phyloP scores from a whole-genome alignment of 2,113 vertebrate genomes.

The Orcinus orca region DNA sequence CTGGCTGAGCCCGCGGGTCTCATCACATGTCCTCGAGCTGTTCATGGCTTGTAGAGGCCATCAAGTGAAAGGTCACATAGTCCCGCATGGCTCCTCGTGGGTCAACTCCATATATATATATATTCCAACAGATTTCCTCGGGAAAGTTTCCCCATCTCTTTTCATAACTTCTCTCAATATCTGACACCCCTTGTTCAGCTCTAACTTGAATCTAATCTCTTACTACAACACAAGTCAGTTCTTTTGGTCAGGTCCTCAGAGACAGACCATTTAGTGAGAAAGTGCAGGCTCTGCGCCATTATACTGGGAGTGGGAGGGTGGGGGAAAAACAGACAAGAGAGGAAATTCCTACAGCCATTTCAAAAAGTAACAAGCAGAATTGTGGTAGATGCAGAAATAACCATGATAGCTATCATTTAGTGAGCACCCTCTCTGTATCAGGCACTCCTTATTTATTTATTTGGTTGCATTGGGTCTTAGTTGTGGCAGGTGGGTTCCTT shows the following conservation, averaged over 20 bases:
- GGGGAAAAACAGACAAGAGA: neutral
- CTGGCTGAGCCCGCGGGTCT: neutral
- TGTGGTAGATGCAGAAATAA: neutral
- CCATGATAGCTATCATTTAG: neutral
- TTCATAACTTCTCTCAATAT: neutral
- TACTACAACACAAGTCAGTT: neutral
- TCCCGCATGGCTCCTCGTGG: neutral
- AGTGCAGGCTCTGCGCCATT: neutral
- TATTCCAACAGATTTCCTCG: neutral
- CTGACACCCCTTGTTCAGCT: neutral
- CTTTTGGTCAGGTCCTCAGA: neutral
- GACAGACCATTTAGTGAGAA: neutral
- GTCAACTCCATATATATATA: neutral
- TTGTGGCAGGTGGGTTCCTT: too few relatives aligned
- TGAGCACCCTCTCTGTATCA: neutral
- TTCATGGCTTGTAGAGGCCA: neutral
- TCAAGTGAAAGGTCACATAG: neutral
- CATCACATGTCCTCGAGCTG: neutral
- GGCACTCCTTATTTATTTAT: neutral
- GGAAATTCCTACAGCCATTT: neutral
- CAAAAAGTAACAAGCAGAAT: neutral
- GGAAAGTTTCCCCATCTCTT: neutral
- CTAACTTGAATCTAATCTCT: neutral
- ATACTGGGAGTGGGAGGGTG: neutral
- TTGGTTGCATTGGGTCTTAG: too few relatives aligned